Evolutionary conservation across 2,797 vertebrate species (phyloP).

Genomic region (Setipinna tenuifilis): DNA sequence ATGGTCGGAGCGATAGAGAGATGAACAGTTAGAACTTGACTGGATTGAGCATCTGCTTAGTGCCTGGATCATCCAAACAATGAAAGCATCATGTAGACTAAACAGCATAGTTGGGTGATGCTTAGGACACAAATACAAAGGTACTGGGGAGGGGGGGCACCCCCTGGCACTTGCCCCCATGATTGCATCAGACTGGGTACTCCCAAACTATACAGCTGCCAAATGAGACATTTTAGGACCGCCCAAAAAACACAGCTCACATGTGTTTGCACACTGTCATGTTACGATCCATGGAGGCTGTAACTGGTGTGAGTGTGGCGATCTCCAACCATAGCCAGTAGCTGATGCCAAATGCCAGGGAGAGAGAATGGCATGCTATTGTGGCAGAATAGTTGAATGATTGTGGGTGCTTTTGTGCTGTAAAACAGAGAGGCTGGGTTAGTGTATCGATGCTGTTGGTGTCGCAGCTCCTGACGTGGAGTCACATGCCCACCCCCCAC

Average conservation of each 20-base stretch:
- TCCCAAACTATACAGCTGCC: neutral
- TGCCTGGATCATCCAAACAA: neutral
- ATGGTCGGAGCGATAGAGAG: neutral
- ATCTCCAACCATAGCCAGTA: neutral
- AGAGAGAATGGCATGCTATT: neutral
- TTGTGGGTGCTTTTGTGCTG: neutral
- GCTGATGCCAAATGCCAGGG: neutral
- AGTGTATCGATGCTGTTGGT: neutral
- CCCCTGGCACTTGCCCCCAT: neutral
- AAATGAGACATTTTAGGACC: neutral
- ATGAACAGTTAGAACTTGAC: neutral
- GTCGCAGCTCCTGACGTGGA: slow-evolving; percentile 17
- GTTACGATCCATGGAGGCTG: neutral
- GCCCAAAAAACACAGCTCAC: neutral
- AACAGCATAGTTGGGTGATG: no score
- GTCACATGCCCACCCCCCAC: slow-evolving; percentile 6
- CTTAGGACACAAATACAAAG: no score
- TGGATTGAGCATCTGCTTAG: neutral
- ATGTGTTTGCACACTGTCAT: neutral
- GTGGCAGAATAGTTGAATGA: neutral
- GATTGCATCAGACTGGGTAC: slow-evolving; percentile 9
- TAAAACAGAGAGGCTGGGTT: neutral
- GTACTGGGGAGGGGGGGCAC: no score
- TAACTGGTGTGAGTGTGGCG: neutral
- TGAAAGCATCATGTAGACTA: neutral